Conservation (phyloP, 2,888 invertebrate genomes). For the Sarcophaga subvicina region DNA sequence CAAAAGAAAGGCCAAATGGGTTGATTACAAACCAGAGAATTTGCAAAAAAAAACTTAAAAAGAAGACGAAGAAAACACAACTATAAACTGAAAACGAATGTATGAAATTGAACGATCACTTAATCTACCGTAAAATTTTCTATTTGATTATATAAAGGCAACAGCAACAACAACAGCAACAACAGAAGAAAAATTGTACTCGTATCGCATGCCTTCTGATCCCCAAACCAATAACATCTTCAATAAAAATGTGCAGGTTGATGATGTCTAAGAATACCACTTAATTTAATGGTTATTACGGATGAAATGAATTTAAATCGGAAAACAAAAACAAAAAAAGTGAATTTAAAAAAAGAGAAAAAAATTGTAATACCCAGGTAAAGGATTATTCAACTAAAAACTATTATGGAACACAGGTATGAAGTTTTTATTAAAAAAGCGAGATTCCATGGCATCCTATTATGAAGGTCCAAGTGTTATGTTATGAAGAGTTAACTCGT, state of each 20-base stretch:
- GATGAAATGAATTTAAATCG: background rate
- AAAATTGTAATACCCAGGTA: too few species aligned
- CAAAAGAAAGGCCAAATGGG: conserved; percentile 55
- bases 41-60: conserved; percentile 13
- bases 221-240: background rate
- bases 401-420: too few species aligned
- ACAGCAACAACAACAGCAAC: background rate
- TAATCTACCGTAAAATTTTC: conserved; percentile 60
- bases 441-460: too few species aligned
- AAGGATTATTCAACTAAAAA: too few species aligned
- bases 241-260: background rate
- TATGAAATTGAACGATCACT: conserved; percentile 64
- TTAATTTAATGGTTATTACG: background rate
- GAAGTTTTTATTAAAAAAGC: too few species aligned
- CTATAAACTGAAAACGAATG: too few species aligned
- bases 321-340: background rate
- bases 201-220: background rate
- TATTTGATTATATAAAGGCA: conserved; percentile 28
- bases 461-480: too few species aligned
- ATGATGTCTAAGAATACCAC: background rate
- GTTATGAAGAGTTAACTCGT: too few species aligned
- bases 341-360: too few species aligned
- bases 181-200: background rate
- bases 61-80: background rate
- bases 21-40: conserved; percentile 59